phyloP scores from a whole-genome alignment of 2,113 vertebrate genomes.

The Amazona guildingii region DNA sequence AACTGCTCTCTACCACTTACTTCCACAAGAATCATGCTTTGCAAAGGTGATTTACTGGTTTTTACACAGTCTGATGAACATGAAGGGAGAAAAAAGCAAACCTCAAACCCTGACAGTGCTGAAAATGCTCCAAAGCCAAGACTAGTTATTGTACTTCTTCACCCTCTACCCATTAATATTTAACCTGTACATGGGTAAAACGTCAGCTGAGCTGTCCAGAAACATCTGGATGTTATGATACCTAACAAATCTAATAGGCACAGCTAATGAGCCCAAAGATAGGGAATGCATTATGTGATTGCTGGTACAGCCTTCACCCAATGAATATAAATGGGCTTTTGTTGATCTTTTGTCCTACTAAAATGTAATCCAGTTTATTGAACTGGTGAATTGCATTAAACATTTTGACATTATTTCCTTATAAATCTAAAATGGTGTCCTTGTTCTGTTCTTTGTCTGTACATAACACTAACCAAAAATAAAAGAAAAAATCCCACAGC shows the following conservation, averaged over 20 bases:
- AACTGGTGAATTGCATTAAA: constrained; percentile 76
- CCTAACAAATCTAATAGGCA: constrained; percentile 70
- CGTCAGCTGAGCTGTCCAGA: constrained; percentile 66
- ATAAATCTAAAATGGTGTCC: constrained; percentile 72
- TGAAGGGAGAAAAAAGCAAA: neutral
- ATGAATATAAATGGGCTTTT: constrained; percentile 76
- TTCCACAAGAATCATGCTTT: neutral
- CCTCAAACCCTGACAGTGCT: neutral
- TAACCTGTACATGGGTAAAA: constrained; percentile 48
- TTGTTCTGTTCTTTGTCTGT: constrained; percentile 63
- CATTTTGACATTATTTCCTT: constrained; percentile 77
- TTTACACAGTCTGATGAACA: constrained; percentile 18
- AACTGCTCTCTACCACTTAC: neutral
- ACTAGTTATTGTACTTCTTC: constrained; percentile 36
- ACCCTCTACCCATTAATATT: constrained; percentile 50
- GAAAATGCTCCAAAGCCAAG: constrained; percentile 1
- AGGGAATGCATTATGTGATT: constrained; percentile 60
- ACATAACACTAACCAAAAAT: constrained; percentile 14
- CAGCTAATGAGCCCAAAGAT: constrained; percentile 72
- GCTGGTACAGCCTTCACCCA: constrained; percentile 68
- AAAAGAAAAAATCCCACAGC: constrained; percentile 18
- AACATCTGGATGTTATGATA: constrained; percentile 73
- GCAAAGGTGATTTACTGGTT: neutral
- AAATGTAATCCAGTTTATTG: constrained; percentile 75
- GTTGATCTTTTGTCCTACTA: constrained; percentile 77